Evolutionary conservation across 1,140 invertebrate genomes (phyloP).

Genomic region (Drosophila nebulosa): DNA sequence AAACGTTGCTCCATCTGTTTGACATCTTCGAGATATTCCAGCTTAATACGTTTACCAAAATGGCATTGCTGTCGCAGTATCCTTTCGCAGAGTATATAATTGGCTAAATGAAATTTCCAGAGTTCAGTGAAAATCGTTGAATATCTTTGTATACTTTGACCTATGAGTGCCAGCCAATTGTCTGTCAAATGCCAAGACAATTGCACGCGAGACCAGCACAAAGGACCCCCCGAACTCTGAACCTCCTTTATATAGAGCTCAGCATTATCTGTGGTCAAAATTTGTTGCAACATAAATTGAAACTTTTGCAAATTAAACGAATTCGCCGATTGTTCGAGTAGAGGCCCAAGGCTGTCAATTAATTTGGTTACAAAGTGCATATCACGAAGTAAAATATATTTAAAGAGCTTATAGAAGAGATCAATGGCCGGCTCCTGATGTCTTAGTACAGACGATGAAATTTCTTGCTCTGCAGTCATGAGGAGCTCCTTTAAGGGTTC

Average conservation of each 20-base stretch:
- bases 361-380: constrained; percentile 22
- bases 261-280: neutral
- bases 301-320: constrained; percentile 10
- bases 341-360: constrained; percentile 26
- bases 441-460: neutral
- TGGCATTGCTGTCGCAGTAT: constrained; percentile 8
- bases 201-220: constrained; percentile 41
- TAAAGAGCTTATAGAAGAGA: constrained; percentile 27
- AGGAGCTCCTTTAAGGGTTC: constrained; percentile 13
- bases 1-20: constrained; percentile 1
- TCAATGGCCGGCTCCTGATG: constrained; percentile 1
- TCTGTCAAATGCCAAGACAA: constrained; percentile 14
- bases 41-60: neutral
- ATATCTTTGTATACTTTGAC: constrained; percentile 8
- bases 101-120: constrained; percentile 42
- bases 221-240: neutral
- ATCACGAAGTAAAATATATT: constrained; percentile 43
- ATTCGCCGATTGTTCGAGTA: constrained; percentile 14
- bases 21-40: neutral
- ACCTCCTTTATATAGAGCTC: constrained; percentile 21
- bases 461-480: neutral
- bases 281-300: constrained; percentile 13
- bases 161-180: constrained; percentile 28
- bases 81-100: constrained; percentile 44
- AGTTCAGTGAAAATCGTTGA: constrained; percentile 9